These are phyloP conservation scores for Taxidea taxus DNA, from an alignment of 2,113 vertebrate genomes.

Conservation along the genomic window DNA sequence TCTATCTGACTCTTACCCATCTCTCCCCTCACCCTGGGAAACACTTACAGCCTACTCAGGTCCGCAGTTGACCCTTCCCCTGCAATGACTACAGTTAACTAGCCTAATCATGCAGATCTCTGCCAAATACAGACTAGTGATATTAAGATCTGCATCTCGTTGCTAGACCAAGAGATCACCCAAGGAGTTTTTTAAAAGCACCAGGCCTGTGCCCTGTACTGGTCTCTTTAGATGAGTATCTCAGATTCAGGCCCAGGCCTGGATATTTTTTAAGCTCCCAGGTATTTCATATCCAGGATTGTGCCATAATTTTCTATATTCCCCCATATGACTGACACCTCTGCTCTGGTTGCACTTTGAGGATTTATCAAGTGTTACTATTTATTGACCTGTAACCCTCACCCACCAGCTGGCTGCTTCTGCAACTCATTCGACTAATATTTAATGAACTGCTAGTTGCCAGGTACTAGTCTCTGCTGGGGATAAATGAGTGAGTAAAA, in stretches of 20 bases:
- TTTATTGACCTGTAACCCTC: not conserved
- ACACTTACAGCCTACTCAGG: not conserved
- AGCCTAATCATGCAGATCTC: not conserved
- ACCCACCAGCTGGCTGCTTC: not conserved
- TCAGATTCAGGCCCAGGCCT: not conserved
- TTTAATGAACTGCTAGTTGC: not conserved
- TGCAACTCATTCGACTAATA: not conserved
- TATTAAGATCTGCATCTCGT: not conserved
- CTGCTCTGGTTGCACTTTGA: not conserved
- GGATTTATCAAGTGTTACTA: not conserved
- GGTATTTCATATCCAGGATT: not conserved
- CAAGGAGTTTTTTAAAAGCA: not conserved
- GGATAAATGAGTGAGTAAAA: not conserved
- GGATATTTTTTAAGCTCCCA: not conserved
- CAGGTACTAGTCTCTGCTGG: not conserved
- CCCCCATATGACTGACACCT: not conserved
- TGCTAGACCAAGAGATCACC: not conserved
- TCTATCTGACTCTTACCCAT: not conserved
- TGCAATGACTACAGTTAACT: not conserved
- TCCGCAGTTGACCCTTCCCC: not conserved
- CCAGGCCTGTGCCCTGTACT: not conserved
- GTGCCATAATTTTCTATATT: not conserved
- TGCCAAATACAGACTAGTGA: not conserved
- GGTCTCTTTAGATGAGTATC: not conserved
- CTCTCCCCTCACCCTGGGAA: not conserved